Conservation (phyloP, 2,888 invertebrate genomes). For the Hoplodrina blanda region DNA sequence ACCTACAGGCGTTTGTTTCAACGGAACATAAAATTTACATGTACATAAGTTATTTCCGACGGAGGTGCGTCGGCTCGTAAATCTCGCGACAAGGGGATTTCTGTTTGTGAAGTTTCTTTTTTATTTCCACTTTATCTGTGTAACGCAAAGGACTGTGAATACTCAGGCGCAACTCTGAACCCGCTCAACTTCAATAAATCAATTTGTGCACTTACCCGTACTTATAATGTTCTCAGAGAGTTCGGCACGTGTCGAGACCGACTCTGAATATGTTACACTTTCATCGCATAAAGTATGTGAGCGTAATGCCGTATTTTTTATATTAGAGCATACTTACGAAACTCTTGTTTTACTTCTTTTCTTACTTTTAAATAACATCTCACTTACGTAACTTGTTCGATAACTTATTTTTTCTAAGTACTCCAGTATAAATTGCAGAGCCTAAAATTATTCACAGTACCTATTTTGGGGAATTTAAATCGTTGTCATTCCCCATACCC, state of each 20-base stretch:
- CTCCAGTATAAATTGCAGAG: slow-evolving; percentile 11
- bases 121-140: slow-evolving; percentile 89
- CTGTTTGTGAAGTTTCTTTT: slow-evolving; percentile 90
- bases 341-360: slow-evolving; percentile 26
- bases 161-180: slow-evolving; percentile 87
- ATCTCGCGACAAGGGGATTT: slow-evolving; percentile 90
- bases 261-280: slow-evolving; percentile 80
- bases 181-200: slow-evolving; percentile 90
- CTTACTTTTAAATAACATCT: slow-evolving; percentile 24
- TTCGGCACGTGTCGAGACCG: slow-evolving; percentile 82
- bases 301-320: slow-evolving; percentile 54
- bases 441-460: slow-evolving; percentile 17
- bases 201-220: slow-evolving; percentile 89
- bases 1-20: slow-evolving; percentile 74
- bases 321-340: slow-evolving; percentile 37
- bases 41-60: slow-evolving; percentile 84
- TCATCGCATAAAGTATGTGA: slow-evolving; percentile 71
- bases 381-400: slow-evolving; percentile 8
- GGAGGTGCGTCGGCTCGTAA: slow-evolving; percentile 89
- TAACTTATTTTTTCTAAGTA: slow-evolving; percentile 12
- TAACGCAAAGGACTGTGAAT: slow-evolving; percentile 87
- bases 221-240: slow-evolving; percentile 83
- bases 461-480: slow-evolving; percentile 24
- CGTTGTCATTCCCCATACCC: slow-evolving; percentile 25
- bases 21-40: slow-evolving; percentile 87